Evolutionary conservation across 2,797 vertebrate species (phyloP).

Genomic region (Lepidocolaptes lacrymiger): DNA sequence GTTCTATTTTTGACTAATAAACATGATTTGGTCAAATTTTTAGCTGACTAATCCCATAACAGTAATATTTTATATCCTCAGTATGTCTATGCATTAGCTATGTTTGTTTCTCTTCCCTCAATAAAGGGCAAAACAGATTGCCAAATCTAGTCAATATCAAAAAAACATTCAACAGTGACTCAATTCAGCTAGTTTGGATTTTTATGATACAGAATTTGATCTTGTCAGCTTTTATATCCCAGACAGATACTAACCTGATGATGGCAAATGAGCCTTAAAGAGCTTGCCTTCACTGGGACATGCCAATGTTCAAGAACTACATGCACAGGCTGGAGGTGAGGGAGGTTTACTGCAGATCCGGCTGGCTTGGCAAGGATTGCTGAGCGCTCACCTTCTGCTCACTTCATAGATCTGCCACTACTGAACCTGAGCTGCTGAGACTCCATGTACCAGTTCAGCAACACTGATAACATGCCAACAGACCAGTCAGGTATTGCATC

Average conservation of each 20-base stretch:
- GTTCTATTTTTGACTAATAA: neutral
- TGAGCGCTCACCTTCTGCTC: neutral
- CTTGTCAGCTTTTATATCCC: neutral
- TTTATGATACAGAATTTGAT: neutral
- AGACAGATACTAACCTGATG: neutral
- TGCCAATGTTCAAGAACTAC: fast-evolving
- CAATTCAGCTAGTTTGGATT: neutral
- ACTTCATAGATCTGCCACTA: neutral
- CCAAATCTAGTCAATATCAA: neutral
- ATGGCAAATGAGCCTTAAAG: neutral
- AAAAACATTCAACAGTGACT: neutral
- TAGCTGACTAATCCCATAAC: neutral
- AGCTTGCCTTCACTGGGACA: neutral
- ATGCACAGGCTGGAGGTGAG: neutral
- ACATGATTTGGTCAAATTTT: neutral
- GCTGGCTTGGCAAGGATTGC: neutral
- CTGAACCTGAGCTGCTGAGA: neutral
- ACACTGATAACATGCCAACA: neutral
- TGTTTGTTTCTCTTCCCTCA: neutral
- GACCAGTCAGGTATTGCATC: neutral
- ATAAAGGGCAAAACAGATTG: neutral
- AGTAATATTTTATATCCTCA: neutral
- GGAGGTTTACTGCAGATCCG: neutral
- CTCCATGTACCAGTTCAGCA: neutral
- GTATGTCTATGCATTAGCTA: neutral